Evolutionary conservation across 1,140 invertebrate species (phyloP), one percentile per base, ranked within the genome.

Genomic region (Drosophila suzukii): DNA sequence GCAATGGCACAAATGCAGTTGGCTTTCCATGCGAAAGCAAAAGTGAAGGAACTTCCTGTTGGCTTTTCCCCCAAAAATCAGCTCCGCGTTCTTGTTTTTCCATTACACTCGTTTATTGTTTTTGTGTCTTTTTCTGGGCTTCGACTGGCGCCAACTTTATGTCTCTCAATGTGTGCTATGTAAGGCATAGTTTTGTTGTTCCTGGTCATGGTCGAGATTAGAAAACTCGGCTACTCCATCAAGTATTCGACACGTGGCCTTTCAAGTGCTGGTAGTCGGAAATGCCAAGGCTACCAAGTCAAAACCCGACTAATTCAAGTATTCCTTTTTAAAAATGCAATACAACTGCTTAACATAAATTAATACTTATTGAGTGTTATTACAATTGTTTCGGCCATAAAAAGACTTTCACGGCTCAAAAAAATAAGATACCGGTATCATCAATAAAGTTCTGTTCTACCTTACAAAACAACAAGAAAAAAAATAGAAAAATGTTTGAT

Each of bases 141-240:
- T 50, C 63, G 71, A 15, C 81, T 88, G 83, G 83, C 83, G 83
- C 83, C 83, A 88, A 77, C 67, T 89, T 89, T 86, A 83, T 89
- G 66, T 71, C 60, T 32, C 70, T 68, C 44, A 32, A 32, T 50
- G n/a, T 32, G 47, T 27, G 46, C 6, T 27, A 24, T 66, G 15
- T 38, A 53, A 46, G 43, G 15, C 39, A 61, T 13, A 34, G 66
- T 54, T 57, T 68, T 85, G 60, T 78, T 78, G 65, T 56, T 65
- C 39, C 63, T 68, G 61, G 57, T 60, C 43, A 43, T 46, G 41
- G 43, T 49, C 34, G 34, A 44, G 27, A 47, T 20, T 32, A 55
- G 30, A 38, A 43, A 24, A 47, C 50, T 43, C 17, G 41, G n/a
- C 44, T 38, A 4, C 24, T 58, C 41, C 43, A 39, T 46, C 30